Conservation (phyloP, 2,797 vertebrate species). For the Bufotes viridis region DNA sequence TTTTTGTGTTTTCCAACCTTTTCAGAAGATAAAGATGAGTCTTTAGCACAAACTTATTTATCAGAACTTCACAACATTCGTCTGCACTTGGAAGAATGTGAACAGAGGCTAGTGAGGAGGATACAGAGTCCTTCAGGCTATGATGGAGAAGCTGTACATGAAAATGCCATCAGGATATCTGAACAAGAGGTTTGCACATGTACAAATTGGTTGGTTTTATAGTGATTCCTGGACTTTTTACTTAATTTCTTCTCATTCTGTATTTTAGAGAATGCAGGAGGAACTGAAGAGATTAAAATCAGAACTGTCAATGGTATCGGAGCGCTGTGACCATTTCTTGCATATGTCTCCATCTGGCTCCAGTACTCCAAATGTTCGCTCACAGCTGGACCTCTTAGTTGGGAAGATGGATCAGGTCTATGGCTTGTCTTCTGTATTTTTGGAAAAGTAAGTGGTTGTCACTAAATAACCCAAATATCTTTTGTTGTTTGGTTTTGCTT, state of each 20-base stretch:
- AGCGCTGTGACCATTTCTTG: constrained; percentile 86
- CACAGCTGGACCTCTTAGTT: constrained; percentile 85
- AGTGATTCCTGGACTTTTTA: neutral
- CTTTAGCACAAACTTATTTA: constrained; percentile 82
- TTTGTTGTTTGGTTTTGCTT: no score
- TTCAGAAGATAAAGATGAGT: constrained; percentile 94
- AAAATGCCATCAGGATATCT: constrained; percentile 78
- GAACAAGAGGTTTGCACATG: constrained; percentile 88
- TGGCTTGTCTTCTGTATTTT: constrained; percentile 86
- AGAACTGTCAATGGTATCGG: constrained; percentile 79
- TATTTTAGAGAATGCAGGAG: constrained; percentile 77
- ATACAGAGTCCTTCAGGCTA: constrained; percentile 78
- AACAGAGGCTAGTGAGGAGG: constrained; percentile 81
- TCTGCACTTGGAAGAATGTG: constrained; percentile 83
- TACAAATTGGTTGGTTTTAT: neutral
- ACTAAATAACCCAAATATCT: neutral
- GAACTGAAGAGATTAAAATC: constrained; percentile 82
- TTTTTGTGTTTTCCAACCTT: neutral
- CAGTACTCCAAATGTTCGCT: constrained; percentile 80
- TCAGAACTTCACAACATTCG: constrained; percentile 88
- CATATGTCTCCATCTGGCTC: constrained; percentile 84
- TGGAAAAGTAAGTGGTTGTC: constrained; percentile 86
- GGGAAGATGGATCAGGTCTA: constrained; percentile 85
- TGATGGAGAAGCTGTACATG: constrained; percentile 72
- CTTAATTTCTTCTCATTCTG: neutral